Conservation (phyloP, 2,113 vertebrate genomes). For the Pardalotus punctatus region DNA sequence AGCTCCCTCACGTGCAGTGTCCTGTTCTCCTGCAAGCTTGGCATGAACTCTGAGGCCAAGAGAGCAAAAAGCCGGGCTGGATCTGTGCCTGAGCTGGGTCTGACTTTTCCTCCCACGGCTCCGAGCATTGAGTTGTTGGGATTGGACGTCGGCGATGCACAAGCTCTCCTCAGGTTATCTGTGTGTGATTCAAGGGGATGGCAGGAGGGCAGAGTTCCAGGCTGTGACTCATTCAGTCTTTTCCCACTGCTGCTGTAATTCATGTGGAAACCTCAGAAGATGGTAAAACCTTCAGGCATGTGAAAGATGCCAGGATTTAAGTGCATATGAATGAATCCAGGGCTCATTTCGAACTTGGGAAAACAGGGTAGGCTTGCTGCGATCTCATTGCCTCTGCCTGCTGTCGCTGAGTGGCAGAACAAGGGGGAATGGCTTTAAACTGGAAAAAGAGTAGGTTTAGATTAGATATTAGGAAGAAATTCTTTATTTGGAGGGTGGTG, state of each 20-base stretch:
- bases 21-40: not conserved
- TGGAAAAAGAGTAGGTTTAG: not conserved
- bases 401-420: not conserved
- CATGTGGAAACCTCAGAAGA: constrained; percentile 21
- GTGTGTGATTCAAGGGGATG: not conserved
- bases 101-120: not conserved
- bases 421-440: not conserved
- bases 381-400: not conserved
- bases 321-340: not conserved
- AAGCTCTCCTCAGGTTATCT: not conserved
- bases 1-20: accelerated
- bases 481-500: not conserved
- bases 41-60: not conserved
- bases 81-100: not conserved
- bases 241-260: constrained; percentile 11
- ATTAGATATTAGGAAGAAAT: not conserved
- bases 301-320: constrained; percentile 1
- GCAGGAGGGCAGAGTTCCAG: not conserved
- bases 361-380: not conserved
- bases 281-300: constrained; percentile 11
- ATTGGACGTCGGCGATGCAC: accelerated
- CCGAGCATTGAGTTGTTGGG: not conserved
- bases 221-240: constrained; percentile 17
- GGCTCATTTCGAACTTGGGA: not conserved
- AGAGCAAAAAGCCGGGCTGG: not conserved